These are phyloP conservation scores for Syrrhaptes paradoxus DNA, from an alignment of 2,113 vertebrate species.

Conservation along the genomic window DNA sequence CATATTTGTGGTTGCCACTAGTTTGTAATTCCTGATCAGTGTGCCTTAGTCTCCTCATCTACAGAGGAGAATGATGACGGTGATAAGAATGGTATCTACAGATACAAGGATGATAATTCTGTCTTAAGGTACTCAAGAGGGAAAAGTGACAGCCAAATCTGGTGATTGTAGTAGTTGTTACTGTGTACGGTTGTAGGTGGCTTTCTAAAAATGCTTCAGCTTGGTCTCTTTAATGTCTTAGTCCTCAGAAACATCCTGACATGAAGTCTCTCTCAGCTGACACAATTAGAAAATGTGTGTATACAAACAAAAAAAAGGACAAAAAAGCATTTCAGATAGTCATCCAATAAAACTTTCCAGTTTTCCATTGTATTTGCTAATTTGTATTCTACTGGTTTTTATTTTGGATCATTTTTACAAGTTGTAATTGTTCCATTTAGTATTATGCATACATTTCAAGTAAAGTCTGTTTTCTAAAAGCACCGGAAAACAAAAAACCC, in stretches of 20 bases:
- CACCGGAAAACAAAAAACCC: not conserved
- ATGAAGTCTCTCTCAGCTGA: not conserved
- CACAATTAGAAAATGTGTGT: not conserved
- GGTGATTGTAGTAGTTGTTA: not conserved
- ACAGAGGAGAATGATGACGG: not conserved
- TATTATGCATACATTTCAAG: not conserved
- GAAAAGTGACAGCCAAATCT: not conserved
- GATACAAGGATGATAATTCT: not conserved
- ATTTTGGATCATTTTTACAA: not conserved
- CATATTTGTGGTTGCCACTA: not conserved
- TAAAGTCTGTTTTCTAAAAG: not conserved
- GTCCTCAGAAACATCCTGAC: not conserved
- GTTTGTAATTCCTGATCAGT: not conserved
- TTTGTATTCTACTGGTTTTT: not conserved
- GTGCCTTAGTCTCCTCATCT: not conserved
- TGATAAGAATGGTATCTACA: not conserved
- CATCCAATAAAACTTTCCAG: not conserved
- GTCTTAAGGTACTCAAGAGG: not conserved
- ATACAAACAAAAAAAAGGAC: not conserved
- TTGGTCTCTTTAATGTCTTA: not conserved
- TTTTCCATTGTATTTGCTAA: not conserved
- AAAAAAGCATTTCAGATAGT: not conserved
- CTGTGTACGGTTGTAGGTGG: not conserved
- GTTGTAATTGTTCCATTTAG: not conserved
- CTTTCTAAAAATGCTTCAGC: not conserved